These are phyloP conservation scores for Alcedo quadribrachys DNA, from an alignment of 2,797 vertebrate genomes.

Conservation along the genomic window DNA sequence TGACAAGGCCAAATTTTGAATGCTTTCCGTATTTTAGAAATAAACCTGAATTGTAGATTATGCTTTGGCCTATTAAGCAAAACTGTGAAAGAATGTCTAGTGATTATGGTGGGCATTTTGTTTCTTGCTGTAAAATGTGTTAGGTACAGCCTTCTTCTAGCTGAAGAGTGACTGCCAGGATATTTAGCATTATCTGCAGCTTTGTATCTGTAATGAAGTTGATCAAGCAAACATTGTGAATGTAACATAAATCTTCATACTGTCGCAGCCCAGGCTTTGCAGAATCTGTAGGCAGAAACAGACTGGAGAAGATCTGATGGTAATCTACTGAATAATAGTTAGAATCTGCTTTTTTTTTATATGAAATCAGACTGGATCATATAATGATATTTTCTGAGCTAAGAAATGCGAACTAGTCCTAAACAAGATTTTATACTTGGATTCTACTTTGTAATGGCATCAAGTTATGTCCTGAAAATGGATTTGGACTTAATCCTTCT, in stretches of 20 bases:
- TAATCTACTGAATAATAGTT: background rate
- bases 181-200: background rate
- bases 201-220: background rate
- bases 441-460: background rate
- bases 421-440: background rate
- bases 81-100: background rate
- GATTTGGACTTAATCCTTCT: background rate
- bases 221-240: background rate
- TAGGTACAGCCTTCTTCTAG: background rate
- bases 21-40: background rate
- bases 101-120: background rate
- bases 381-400: background rate
- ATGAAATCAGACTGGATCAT: background rate
- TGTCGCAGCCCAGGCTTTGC: background rate
- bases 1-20: background rate
- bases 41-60: background rate
- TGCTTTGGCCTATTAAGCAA: background rate
- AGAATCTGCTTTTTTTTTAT: background rate
- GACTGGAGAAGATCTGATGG: background rate
- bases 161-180: background rate
- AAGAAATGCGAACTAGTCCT: background rate
- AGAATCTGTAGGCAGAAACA: background rate
- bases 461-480: background rate
- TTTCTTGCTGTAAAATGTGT: background rate
- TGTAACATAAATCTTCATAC: background rate